Evolutionary conservation across 2,113 vertebrate species (phyloP).

Genomic region (Penelope pileata): DNA sequence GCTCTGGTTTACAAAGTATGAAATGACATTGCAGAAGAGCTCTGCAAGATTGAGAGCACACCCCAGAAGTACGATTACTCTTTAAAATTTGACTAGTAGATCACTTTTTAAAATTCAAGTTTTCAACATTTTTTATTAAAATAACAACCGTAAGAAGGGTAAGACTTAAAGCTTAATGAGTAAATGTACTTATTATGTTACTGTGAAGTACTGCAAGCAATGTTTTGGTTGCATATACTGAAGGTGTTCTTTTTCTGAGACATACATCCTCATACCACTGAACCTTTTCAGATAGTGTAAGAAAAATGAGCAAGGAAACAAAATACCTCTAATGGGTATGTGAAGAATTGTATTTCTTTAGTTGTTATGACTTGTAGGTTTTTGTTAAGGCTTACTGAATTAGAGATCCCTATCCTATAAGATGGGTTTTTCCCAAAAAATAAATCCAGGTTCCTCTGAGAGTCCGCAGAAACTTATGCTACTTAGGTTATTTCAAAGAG

Average conservation of each 20-base stretch:
- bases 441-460: neutral
- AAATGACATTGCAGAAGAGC: neutral
- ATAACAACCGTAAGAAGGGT: neutral
- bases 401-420: neutral
- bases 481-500: neutral
- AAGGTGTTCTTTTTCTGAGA: neutral
- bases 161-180: neutral
- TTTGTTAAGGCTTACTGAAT: neutral
- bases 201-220: neutral
- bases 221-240: neutral
- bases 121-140: neutral
- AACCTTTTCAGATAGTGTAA: neutral
- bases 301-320: neutral
- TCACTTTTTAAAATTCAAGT: neutral
- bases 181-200: neutral
- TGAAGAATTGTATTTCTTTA: neutral
- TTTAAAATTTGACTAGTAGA: neutral
- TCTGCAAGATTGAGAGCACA: neutral
- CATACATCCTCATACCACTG: rapidly evolving
- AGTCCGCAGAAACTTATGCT: neutral
- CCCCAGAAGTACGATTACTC: neutral
- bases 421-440: neutral
- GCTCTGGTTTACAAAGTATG: neutral
- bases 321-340: neutral
- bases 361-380: neutral